phyloP scores from a whole-genome alignment of 1,140 invertebrate species.

The Bombus cullumanus region DNA sequence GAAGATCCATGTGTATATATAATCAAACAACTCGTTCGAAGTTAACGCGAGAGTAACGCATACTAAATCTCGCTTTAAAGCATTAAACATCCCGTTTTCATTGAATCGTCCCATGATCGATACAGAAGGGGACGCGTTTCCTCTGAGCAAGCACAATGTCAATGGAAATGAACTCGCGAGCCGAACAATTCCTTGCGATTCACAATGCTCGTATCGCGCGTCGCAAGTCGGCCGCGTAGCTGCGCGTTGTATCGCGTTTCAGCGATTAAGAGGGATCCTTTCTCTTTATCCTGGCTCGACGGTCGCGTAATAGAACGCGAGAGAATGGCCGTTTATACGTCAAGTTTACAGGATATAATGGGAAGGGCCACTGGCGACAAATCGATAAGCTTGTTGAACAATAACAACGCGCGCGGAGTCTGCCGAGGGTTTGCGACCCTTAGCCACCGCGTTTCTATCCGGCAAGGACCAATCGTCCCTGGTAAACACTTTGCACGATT shows the following conservation, averaged over 20 bases:
- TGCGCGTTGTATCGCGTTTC: constrained; percentile 18
- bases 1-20: too few relatives aligned
- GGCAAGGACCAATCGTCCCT: constrained; percentile 5
- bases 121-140: background rate
- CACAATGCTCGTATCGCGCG: background rate
- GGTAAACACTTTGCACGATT: constrained; percentile 29
- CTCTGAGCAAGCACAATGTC: constrained; percentile 12
- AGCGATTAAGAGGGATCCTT: constrained; percentile 2
- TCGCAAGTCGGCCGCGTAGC: background rate
- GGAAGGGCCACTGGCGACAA: constrained; percentile 20
- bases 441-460: background rate
- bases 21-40: too few relatives aligned
- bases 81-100: background rate
- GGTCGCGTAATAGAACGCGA: background rate
- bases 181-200: constrained; percentile 15
- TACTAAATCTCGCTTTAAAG: background rate
- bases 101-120: background rate
- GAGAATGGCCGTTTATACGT: constrained; percentile 25
- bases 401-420: constrained; percentile 19
- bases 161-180: constrained; percentile 14
- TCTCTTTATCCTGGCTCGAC: background rate
- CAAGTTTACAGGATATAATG: constrained; percentile 23
- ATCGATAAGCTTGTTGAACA: constrained; percentile 25
- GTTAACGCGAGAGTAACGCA: too few relatives aligned
- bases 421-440: constrained; percentile 15